Evolutionary conservation across 2,888 invertebrate genomes (phyloP).

Genomic region (Dorcus hopei): DNA sequence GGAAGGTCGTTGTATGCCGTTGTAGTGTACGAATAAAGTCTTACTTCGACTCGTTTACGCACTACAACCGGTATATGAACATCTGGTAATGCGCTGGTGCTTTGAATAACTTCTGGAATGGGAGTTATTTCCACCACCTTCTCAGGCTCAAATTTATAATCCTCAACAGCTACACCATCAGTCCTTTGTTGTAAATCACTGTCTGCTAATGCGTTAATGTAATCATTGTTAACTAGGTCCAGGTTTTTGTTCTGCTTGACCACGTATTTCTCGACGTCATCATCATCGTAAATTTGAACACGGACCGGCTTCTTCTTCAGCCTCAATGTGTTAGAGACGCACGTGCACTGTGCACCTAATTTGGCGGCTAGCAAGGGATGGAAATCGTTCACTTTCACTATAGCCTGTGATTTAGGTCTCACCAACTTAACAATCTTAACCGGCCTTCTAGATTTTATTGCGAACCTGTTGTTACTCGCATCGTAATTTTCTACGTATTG

Average conservation of each 20-base stretch:
- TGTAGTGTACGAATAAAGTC: slow-evolving; percentile 13
- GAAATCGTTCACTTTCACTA: slow-evolving; percentile 68
- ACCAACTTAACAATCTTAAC: slow-evolving; percentile 19
- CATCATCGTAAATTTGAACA: slow-evolving; percentile 26
- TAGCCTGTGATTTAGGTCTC: slow-evolving; percentile 56
- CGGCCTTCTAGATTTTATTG: neutral
- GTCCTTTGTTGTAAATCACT: neutral
- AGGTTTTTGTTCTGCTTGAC: slow-evolving; percentile 24
- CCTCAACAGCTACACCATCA: slow-evolving; percentile 8
- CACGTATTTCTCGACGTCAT: slow-evolving; percentile 19
- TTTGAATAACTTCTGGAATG: slow-evolving; percentile 26
- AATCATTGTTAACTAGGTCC: too few species aligned
- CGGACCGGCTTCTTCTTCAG: slow-evolving; percentile 47
- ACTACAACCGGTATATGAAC: slow-evolving; percentile 23
- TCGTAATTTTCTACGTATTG: slow-evolving; percentile 17
- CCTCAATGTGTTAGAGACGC: slow-evolving; percentile 57
- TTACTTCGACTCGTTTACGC: slow-evolving; percentile 28
- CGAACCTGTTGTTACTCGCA: slow-evolving; percentile 3
- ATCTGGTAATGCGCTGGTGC: slow-evolving; percentile 18
- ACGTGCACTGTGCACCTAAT: slow-evolving; percentile 71
- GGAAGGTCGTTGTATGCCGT: slow-evolving; percentile 15
- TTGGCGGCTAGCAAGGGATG: slow-evolving; percentile 69
- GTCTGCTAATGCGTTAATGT: too few species aligned
- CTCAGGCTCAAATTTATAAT: slow-evolving; percentile 32
- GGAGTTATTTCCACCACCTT: slow-evolving; percentile 34